Evolutionary conservation across 2,888 invertebrate species (phyloP).

Genomic region (Latrodectus elegans): DNA sequence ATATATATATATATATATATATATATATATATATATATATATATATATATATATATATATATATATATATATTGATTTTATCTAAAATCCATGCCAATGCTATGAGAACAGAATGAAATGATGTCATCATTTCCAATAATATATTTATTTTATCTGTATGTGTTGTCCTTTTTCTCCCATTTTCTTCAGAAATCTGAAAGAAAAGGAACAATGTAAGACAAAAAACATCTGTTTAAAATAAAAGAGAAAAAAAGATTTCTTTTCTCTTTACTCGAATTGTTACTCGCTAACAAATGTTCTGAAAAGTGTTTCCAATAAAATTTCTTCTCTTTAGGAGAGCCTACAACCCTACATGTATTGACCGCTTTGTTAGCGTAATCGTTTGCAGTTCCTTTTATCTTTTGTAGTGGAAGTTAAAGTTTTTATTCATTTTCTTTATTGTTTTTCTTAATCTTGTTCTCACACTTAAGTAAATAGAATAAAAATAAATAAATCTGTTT

Average conservation of each 20-base stretch:
- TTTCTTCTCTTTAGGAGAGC: slow-evolving; percentile 37
- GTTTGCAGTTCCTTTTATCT: slow-evolving; percentile 30
- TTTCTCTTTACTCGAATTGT: slow-evolving; percentile 43
- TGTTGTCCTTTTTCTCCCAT: slow-evolving; percentile 21
- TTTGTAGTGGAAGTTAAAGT: slow-evolving; percentile 25
- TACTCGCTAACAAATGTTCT: slow-evolving; percentile 57
- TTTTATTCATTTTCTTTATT: slow-evolving; percentile 31
- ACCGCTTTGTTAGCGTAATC: slow-evolving; percentile 61
- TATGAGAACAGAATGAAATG: slow-evolving; percentile 31
- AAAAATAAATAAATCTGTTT: slow-evolving; percentile 28
- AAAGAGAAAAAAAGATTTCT: slow-evolving; percentile 30
- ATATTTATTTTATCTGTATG: slow-evolving; percentile 9
- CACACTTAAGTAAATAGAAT: slow-evolving; percentile 53
- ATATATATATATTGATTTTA: background rate
- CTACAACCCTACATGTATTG: slow-evolving; percentile 42
- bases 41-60: too few species aligned
- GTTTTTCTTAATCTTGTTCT: slow-evolving; percentile 43
- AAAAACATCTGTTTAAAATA: slow-evolving; percentile 60
- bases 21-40: too few species aligned
- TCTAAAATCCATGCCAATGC: background rate
- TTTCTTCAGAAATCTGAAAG: slow-evolving; percentile 7
- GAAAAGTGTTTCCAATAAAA: slow-evolving; percentile 63
- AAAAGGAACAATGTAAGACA: slow-evolving; percentile 16
- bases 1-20: too few species aligned
- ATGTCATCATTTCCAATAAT: slow-evolving; percentile 38